phyloP scores from a whole-genome alignment of 1,140 invertebrate species.

The Drosophila erecta region DNA sequence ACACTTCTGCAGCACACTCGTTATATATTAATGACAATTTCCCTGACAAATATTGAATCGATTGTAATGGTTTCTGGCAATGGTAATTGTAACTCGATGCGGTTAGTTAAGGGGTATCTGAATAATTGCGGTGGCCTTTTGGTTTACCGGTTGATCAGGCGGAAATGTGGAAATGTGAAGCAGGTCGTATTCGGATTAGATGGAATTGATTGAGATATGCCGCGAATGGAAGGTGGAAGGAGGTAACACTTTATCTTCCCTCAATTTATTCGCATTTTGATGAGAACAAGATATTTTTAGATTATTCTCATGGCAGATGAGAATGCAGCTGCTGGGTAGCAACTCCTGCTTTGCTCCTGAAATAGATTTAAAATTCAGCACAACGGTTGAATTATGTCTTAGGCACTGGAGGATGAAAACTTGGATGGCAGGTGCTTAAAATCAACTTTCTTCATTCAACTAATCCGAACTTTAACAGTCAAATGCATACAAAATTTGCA shows the following conservation, averaged over 20 bases:
- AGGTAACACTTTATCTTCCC: neutral
- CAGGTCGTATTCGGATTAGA: slow-evolving; percentile 25
- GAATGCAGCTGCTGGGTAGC: neutral
- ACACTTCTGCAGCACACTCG: slow-evolving; percentile 32
- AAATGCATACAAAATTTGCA: slow-evolving; percentile 6
- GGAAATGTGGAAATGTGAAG: slow-evolving; percentile 35
- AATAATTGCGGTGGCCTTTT: slow-evolving; percentile 31
- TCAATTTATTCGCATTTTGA: slow-evolving; percentile 1
- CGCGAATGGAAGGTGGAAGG: neutral
- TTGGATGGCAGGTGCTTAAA: neutral
- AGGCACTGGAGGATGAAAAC: neutral
- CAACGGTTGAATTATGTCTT: neutral
- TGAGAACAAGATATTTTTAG: slow-evolving; percentile 5
- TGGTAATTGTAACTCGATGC: slow-evolving; percentile 51
- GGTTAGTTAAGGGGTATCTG: slow-evolving; percentile 45
- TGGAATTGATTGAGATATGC: slow-evolving; percentile 22
- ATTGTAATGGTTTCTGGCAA: slow-evolving; percentile 55
- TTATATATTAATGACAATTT: slow-evolving; percentile 57
- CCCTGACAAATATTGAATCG: slow-evolving; percentile 63
- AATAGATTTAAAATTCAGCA: slow-evolving; percentile 8
- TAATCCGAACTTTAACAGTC: slow-evolving; percentile 8
- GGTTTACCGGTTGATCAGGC: slow-evolving; percentile 13
- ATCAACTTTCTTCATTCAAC: slow-evolving; percentile 4
- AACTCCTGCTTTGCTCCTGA: neutral
- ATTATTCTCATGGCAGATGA: neutral